Evolutionary conservation across 2,113 vertebrate genomes (phyloP).

Genomic region (Psittacula cyanocephala): DNA sequence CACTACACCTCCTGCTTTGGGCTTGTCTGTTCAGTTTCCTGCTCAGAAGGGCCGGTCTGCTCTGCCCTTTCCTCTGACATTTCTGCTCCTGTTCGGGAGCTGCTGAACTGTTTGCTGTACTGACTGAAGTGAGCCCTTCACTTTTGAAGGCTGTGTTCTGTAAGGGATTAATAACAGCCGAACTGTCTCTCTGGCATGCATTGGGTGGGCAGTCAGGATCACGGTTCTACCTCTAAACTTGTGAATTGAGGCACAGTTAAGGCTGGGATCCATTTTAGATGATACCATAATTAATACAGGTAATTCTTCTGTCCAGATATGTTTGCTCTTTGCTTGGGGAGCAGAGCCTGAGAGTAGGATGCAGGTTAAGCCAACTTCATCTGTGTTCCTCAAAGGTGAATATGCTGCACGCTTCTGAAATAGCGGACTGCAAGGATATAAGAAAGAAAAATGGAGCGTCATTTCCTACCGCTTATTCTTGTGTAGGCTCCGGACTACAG

Average conservation of each 20-base stretch:
- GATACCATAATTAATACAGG: neutral
- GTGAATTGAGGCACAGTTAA: neutral
- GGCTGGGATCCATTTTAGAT: neutral
- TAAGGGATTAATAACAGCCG: neutral
- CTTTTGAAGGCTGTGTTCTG: neutral
- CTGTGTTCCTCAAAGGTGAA: neutral
- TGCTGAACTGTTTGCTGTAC: neutral
- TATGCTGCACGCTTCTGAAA: neutral
- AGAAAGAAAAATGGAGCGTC: neutral
- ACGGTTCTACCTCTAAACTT: neutral
- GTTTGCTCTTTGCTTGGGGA: neutral
- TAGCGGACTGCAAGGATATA: neutral
- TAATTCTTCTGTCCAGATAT: neutral
- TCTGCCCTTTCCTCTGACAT: neutral
- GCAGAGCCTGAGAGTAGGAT: neutral
- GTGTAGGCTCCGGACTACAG: neutral
- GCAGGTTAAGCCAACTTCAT: neutral
- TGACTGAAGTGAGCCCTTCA: neutral
- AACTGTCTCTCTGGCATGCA: neutral
- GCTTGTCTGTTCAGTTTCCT: neutral
- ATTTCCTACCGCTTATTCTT: neutral
- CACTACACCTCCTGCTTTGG: neutral
- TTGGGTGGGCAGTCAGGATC: neutral
- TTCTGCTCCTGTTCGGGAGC: neutral
- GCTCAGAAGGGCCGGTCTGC: neutral